Percentiles rank a stretch among this genome's conserved stretches.
Evolutionary conservation across 1,140 invertebrate genomes (phyloP).

Genomic region (Ericerus pela): DNA sequence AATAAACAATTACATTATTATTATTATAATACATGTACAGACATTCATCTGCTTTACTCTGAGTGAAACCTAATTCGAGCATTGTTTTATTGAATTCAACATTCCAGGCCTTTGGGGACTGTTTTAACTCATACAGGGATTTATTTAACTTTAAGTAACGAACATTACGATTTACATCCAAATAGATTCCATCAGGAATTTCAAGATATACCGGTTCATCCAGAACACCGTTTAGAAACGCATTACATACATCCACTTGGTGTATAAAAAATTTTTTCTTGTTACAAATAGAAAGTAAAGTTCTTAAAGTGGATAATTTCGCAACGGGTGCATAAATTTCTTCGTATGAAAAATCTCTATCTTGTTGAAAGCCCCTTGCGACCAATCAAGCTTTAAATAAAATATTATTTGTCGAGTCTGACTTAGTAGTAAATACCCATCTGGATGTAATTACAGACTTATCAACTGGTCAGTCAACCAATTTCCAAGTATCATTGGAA

Average conservation of each 20-base stretch:
- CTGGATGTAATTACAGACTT: slow-evolving; percentile 15
- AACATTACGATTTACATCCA: too few relatives aligned
- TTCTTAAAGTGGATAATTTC: slow-evolving; percentile 7
- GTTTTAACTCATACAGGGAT: too few relatives aligned
- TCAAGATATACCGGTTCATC: slow-evolving; percentile 19
- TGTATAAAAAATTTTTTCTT: neutral
- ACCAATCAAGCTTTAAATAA: slow-evolving; percentile 23
- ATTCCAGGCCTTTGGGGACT: too few relatives aligned
- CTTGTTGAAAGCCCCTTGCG: slow-evolving; percentile 22
- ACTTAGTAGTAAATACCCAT: slow-evolving; percentile 22
- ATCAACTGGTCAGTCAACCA: slow-evolving; percentile 25
- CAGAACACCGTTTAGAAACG: slow-evolving; percentile 13
- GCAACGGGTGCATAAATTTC: slow-evolving; percentile 24
- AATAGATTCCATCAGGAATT: slow-evolving; percentile 12
- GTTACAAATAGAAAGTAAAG: neutral
- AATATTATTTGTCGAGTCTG: neutral
- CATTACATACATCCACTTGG: slow-evolving; percentile 14
- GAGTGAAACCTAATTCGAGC: too few relatives aligned
- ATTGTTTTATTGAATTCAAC: too few relatives aligned
- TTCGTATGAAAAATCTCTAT: neutral
- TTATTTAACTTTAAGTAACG: too few relatives aligned
- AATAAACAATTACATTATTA: too few relatives aligned
- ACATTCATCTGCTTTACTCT: too few relatives aligned
- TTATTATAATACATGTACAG: too few relatives aligned
- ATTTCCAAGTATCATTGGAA: slow-evolving; percentile 29